Evolutionary conservation across 2,797 vertebrate genomes (phyloP).

Genomic region (Mormyrus proboscirostris): DNA sequence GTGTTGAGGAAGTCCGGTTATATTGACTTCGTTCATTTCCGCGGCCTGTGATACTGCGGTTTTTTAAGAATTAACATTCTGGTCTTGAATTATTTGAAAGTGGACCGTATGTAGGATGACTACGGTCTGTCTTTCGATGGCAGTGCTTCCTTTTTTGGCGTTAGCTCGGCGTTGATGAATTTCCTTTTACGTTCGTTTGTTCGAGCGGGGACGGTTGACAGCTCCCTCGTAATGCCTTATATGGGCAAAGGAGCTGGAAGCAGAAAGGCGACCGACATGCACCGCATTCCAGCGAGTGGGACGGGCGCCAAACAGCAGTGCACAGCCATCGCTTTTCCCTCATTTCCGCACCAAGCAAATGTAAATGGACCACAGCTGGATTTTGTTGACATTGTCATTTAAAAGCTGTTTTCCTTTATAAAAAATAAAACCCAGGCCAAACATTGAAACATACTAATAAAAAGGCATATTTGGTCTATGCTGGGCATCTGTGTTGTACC

Average conservation of each 20-base stretch:
- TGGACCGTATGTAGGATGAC: background rate
- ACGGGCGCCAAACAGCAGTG: slow-evolving; percentile 11
- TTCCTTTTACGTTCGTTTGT: slow-evolving; percentile 22
- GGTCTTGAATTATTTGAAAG: background rate
- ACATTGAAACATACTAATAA: background rate
- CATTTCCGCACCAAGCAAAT: background rate
- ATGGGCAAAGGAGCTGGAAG: slow-evolving; percentile 39
- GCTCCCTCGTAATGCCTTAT: slow-evolving; percentile 41
- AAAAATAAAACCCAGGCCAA: background rate
- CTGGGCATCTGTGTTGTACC: background rate
- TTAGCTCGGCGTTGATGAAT: slow-evolving; percentile 1
- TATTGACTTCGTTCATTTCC: background rate
- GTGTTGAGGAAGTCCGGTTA: background rate
- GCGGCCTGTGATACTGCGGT: background rate
- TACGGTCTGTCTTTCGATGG: background rate
- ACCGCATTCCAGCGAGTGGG: slow-evolving; percentile 30
- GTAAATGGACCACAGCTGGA: background rate
- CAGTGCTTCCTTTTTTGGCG: slow-evolving; percentile 20
- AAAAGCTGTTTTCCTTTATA: background rate
- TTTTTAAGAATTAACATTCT: background rate
- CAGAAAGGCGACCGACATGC: slow-evolving; percentile 34
- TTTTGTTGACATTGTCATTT: background rate
- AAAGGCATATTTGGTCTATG: background rate
- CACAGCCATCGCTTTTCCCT: background rate
- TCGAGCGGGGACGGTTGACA: slow-evolving; percentile 21